These are phyloP conservation scores for Protaetia brevitarsis DNA, from an alignment of 1,140 invertebrate genomes.

Conservation along the genomic window DNA sequence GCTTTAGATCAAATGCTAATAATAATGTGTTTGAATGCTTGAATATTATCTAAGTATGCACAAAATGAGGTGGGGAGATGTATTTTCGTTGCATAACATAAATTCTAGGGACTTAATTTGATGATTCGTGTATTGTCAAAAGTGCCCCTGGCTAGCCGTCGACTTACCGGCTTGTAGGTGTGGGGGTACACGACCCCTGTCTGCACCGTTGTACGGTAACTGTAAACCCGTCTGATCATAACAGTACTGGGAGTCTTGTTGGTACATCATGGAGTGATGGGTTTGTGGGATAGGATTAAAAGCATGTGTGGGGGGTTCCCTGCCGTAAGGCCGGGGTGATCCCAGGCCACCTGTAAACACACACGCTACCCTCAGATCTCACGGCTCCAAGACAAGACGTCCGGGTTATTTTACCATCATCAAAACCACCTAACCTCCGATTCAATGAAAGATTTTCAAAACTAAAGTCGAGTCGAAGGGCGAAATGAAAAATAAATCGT, in stretches of 20 bases:
- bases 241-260: slow-evolving; percentile 59
- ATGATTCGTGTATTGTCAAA: slow-evolving; percentile 28
- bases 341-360: slow-evolving; percentile 59
- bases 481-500: not conserved
- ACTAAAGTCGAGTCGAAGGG: not conserved
- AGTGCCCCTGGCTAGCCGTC: slow-evolving; percentile 40
- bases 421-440: not conserved
- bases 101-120: slow-evolving; percentile 24
- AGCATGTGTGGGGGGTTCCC: slow-evolving; percentile 52
- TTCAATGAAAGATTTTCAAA: slow-evolving; percentile 20
- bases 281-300: slow-evolving; percentile 46
- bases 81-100: not conserved
- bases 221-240: slow-evolving; percentile 59
- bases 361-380: slow-evolving; percentile 43
- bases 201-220: slow-evolving; percentile 53
- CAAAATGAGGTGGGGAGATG: not conserved
- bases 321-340: slow-evolving; percentile 53
- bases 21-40: too few species aligned
- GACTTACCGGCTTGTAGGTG: slow-evolving; percentile 62
- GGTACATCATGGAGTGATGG: slow-evolving; percentile 54
- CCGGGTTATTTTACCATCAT: not conserved
- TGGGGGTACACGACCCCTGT: slow-evolving; percentile 52
- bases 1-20: too few species aligned
- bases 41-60: too few species aligned
- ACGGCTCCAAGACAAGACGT: slow-evolving; percentile 19